phyloP scores from a whole-genome alignment of 1,140 invertebrate genomes.

The Musca domestica region DNA sequence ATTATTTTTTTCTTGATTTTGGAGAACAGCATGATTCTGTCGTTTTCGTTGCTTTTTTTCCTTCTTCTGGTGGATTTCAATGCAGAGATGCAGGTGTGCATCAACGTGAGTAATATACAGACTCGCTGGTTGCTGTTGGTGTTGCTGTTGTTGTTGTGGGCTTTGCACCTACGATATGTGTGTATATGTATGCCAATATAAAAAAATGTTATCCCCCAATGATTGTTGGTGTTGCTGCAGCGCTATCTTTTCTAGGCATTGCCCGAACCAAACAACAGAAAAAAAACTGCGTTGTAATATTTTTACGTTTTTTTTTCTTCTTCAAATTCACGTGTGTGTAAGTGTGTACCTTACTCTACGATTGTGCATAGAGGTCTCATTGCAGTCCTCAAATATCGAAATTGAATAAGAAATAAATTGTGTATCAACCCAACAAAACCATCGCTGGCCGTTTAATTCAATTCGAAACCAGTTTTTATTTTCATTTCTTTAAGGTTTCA shows the following conservation, averaged over 20 bases:
- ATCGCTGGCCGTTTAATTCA: too few species aligned
- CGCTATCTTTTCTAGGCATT: slow-evolving; percentile 5
- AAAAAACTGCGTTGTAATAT: slow-evolving; percentile 20
- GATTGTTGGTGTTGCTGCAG: too few species aligned
- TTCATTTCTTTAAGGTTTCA: background rate
- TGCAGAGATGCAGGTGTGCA: slow-evolving; percentile 21
- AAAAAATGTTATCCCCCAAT: slow-evolving; percentile 16
- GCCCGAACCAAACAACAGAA: background rate
- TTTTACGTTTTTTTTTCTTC: slow-evolving; percentile 9
- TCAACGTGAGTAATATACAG: slow-evolving; percentile 16
- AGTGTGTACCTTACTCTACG: background rate
- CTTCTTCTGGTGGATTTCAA: background rate
- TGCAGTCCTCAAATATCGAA: background rate
- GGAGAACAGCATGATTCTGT: slow-evolving; percentile 17
- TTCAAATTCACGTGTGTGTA: background rate
- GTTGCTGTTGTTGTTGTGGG: background rate
- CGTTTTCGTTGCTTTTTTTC: background rate
- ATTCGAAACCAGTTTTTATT: too few species aligned
- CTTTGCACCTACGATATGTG: background rate
- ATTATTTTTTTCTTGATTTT: background rate
- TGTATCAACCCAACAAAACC: background rate
- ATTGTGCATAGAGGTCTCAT: too few species aligned
- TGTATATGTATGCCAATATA: background rate
- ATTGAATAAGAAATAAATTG: slow-evolving; percentile 8
- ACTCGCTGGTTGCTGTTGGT: background rate